Evolutionary conservation across 2,113 vertebrate genomes (phyloP).

Genomic region (Brevimyrus niger): DNA sequence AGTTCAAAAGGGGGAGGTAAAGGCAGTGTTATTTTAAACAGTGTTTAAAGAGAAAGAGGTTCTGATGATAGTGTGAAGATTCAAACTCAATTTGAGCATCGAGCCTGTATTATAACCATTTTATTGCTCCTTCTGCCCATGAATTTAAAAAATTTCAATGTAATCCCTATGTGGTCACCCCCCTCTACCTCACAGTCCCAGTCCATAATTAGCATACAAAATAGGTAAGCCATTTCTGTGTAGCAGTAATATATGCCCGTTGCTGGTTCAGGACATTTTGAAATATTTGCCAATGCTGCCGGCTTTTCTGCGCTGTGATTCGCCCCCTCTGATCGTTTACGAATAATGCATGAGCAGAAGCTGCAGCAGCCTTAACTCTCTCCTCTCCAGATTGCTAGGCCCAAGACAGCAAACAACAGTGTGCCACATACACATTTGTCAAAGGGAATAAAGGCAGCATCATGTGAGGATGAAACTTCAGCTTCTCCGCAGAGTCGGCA

Average conservation of each 20-base stretch:
- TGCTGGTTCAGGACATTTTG: not conserved
- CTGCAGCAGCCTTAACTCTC: constrained; percentile 28
- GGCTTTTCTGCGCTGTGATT: constrained; percentile 15
- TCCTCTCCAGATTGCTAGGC: constrained; percentile 5
- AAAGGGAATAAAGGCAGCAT: not conserved
- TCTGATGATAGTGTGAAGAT: not conserved
- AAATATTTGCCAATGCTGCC: not conserved
- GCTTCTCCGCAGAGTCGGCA: not conserved
- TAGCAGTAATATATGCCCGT: not conserved
- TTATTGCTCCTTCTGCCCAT: not conserved
- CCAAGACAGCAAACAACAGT: not conserved
- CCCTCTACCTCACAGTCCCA: not conserved
- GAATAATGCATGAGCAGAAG: constrained; percentile 40
- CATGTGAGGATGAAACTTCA: not conserved
- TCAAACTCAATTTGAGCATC: not conserved
- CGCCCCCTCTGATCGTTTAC: constrained; percentile 41
- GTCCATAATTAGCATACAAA: not conserved
- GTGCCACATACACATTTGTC: not conserved
- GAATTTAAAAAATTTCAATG: not conserved
- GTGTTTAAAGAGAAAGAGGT: not conserved
- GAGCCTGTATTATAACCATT: not conserved
- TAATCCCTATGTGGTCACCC: not conserved
- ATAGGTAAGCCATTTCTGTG: not conserved
- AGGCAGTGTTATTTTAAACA: not conserved
- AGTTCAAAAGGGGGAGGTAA: not conserved